Conservation (phyloP, 2,113 vertebrate species). For the Bolborhynchus lineola region DNA sequence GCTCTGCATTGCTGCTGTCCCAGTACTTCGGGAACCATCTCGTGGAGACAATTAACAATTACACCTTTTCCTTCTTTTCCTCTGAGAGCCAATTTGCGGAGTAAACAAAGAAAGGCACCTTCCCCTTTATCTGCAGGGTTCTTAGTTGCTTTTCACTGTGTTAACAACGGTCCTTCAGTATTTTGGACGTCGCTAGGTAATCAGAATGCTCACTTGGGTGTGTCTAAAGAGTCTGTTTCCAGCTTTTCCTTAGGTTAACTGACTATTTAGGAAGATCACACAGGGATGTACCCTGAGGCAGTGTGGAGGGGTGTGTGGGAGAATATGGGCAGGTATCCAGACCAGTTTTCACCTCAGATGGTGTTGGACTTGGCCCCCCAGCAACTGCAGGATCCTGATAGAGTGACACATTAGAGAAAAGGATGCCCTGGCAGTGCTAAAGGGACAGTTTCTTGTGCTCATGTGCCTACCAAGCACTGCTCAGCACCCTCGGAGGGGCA, state of each 20-base stretch:
- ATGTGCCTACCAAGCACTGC: fast-evolving
- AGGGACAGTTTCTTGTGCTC: background rate
- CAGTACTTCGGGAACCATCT: conserved; percentile 51
- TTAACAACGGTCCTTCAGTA: background rate
- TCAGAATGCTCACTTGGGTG: background rate
- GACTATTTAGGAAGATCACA: background rate
- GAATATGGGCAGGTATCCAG: background rate
- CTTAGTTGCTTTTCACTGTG: background rate
- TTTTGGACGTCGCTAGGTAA: background rate
- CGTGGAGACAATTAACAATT: conserved; percentile 51
- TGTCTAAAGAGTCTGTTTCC: background rate
- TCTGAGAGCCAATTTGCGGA: background rate
- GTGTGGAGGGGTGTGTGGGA: background rate
- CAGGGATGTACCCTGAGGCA: background rate
- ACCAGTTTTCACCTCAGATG: background rate
- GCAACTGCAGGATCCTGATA: background rate
- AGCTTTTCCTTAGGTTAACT: background rate
- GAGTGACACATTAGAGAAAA: background rate
- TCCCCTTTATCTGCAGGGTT: background rate
- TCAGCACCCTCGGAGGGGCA: background rate
- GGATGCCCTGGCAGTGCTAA: background rate
- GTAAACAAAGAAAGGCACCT: background rate
- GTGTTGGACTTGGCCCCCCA: background rate
- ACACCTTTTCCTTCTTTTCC: conserved; percentile 3
- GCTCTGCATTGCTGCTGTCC: background rate